phyloP scores from a whole-genome alignment of 2,797 vertebrate species.

The Sebastes nivosus region DNA sequence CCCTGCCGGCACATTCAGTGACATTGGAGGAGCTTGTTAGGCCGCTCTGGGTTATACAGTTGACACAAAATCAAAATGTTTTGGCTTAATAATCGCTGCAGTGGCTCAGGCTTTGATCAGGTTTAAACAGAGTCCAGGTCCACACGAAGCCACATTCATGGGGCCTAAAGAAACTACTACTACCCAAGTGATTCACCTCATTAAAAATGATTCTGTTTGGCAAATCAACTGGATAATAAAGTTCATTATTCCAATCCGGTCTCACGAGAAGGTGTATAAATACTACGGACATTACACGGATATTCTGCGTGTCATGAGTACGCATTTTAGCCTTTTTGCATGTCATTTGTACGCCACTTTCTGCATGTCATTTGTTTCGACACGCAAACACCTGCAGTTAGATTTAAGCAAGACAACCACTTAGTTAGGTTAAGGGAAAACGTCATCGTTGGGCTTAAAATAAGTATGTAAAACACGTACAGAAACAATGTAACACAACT shows the following conservation, averaged over 20 bases:
- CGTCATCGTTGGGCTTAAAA: accelerated
- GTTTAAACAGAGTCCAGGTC: background rate
- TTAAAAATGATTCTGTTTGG: background rate
- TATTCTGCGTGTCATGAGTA: too few relatives aligned
- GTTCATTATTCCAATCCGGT: background rate
- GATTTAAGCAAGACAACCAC: too few relatives aligned
- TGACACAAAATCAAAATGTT: background rate
- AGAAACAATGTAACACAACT: too few relatives aligned
- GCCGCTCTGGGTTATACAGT: background rate
- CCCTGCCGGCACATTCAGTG: background rate
- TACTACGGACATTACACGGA: too few relatives aligned
- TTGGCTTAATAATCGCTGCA: background rate
- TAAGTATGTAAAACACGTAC: too few relatives aligned
- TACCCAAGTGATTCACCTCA: background rate
- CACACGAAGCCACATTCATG: background rate
- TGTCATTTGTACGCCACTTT: too few relatives aligned
- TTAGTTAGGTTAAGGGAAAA: too few relatives aligned
- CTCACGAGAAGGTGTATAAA: too few relatives aligned
- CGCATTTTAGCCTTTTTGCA: too few relatives aligned
- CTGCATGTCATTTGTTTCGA: too few relatives aligned
- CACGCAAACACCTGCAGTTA: too few relatives aligned
- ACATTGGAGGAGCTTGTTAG: constrained; percentile 3
- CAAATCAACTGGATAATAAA: background rate
- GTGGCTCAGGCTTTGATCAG: background rate
- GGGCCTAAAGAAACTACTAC: background rate